Evolutionary conservation across 1,140 invertebrate species (phyloP).

Genomic region (Halesus radiatus): DNA sequence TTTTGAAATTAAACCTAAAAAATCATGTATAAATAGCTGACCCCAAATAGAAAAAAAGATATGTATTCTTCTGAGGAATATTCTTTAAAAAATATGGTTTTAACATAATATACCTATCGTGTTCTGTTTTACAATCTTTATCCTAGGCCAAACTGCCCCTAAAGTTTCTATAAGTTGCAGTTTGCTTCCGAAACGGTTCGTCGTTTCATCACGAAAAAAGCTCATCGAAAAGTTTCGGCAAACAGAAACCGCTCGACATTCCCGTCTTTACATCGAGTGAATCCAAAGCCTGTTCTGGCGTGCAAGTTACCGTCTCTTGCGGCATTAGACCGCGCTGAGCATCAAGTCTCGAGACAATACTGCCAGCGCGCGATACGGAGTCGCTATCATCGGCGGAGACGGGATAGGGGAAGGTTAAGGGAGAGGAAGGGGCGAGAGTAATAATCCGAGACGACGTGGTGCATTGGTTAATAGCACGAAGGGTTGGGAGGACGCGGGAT

Average conservation of each 20-base stretch:
- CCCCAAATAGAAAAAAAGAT: no score
- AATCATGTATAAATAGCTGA: no score
- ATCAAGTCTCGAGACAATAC: constrained; percentile 25
- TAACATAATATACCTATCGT: no score
- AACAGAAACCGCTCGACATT: background rate
- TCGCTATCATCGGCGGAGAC: background rate
- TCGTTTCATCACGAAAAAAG: constrained; percentile 3
- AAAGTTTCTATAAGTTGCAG: constrained; percentile 17
- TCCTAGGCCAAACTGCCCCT: background rate
- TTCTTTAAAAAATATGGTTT: no score
- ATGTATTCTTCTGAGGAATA: no score
- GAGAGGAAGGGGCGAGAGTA: background rate
- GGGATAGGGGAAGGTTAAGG: background rate
- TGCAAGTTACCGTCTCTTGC: constrained; percentile 11
- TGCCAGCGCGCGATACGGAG: constrained; percentile 11
- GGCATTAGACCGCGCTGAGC: constrained; percentile 2
- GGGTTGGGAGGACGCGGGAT: no score
- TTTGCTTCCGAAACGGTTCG: background rate
- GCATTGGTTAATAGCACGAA: no score
- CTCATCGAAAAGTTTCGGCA: background rate
- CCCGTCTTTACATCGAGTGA: constrained; percentile 1
- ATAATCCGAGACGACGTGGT: no score
- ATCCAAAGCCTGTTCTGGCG: background rate
- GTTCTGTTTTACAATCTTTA: no score
- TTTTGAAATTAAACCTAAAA: no score